Evolutionary conservation across 2,113 vertebrate species (phyloP).

Genomic region (Pelodiscus sinensis): DNA sequence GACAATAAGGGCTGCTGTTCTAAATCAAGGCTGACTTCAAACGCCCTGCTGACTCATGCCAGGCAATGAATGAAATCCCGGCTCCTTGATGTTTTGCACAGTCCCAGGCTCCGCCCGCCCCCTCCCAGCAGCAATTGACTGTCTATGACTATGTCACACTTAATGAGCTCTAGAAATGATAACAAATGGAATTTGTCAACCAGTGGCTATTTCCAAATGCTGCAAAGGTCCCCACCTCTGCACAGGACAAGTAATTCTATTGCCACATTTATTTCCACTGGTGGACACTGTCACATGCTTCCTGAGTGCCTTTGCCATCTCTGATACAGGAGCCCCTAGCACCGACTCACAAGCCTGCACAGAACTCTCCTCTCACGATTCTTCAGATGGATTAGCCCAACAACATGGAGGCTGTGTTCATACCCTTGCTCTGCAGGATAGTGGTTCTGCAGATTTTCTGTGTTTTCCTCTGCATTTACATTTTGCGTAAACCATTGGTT

Average conservation of each 20-base stretch:
- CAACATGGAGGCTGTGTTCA: background rate
- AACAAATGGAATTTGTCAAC: accelerated
- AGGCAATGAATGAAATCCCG: background rate
- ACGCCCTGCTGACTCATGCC: background rate
- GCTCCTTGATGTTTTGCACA: background rate
- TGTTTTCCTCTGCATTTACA: background rate
- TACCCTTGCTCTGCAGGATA: background rate
- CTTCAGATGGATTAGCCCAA: accelerated
- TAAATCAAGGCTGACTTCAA: constrained; percentile 46
- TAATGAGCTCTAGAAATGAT: accelerated
- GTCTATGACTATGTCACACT: background rate
- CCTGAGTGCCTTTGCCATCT: background rate
- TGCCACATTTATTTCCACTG: background rate
- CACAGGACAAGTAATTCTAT: accelerated
- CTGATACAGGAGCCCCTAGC: accelerated
- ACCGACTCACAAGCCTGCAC: accelerated
- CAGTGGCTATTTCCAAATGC: accelerated
- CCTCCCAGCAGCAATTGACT: background rate
- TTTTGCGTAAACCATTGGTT: background rate
- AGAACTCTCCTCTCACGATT: accelerated
- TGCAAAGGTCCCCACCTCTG: accelerated
- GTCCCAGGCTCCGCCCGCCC: background rate
- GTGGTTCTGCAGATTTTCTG: background rate
- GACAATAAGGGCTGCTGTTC: constrained; percentile 57
- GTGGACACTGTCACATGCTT: accelerated